Evolutionary conservation across 2,113 vertebrate species (phyloP).

Genomic region (Hydrochoerus hydrochaeris): DNA sequence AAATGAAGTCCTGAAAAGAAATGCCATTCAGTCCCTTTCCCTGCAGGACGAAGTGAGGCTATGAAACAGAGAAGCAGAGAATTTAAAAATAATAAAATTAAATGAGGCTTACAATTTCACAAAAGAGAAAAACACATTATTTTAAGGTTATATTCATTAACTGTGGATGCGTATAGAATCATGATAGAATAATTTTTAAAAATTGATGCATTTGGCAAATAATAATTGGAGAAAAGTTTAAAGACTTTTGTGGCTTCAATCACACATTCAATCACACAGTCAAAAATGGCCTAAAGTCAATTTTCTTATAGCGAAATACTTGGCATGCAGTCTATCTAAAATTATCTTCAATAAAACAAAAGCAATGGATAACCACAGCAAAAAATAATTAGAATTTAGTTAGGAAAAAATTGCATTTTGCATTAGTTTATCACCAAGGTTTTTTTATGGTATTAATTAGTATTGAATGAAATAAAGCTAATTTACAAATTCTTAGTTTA

Average conservation of each 20-base stretch:
- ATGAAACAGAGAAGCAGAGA: not conserved
- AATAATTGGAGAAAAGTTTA: slow-evolving; percentile 14
- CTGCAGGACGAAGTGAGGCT: not conserved
- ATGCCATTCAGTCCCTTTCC: not conserved
- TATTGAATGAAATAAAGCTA: not conserved
- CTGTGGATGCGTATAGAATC: not conserved
- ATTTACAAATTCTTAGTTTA: not conserved
- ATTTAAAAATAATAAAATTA: not conserved
- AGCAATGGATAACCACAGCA: not conserved
- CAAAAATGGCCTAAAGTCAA: not conserved
- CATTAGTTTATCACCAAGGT: not conserved
- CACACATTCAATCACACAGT: not conserved
- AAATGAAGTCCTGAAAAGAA: not conserved
- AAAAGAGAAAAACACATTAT: slow-evolving; percentile 63
- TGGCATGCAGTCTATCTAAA: not conserved
- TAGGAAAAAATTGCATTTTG: not conserved
- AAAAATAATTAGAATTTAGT: slow-evolving; percentile 27
- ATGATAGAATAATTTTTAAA: not conserved
- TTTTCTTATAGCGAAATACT: not conserved
- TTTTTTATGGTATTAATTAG: not conserved
- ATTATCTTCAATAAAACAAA: slow-evolving; percentile 14
- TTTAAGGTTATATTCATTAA: slow-evolving; percentile 15
- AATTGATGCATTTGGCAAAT: not conserved
- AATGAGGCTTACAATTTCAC: not conserved
- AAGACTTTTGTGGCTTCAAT: slow-evolving; percentile 8